These are phyloP conservation scores for Mus musculus DNA, from an alignment of 2,113 vertebrate species.

Conservation along the genomic window GRCm39 chr3:156332501-156333000, in stretches of 20 bases:
- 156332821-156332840: background rate
- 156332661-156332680: background rate
- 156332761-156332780: background rate
- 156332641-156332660: background rate
- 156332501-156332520: background rate
- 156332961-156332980: background rate
- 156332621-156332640: background rate
- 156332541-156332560: background rate
- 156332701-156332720: background rate
- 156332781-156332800: background rate
- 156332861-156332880: background rate
- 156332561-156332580: background rate
- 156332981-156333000: background rate
- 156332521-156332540: background rate
- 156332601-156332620: background rate
- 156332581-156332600: background rate
- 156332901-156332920: background rate
- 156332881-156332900: background rate
- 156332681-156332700: background rate
- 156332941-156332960: background rate
- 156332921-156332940: background rate
- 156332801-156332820: background rate
- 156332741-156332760: background rate
- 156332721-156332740: background rate
- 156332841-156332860: background rate